Conservation (phyloP, 2,113 vertebrate genomes). For the Diadophis punctatus region DNA sequence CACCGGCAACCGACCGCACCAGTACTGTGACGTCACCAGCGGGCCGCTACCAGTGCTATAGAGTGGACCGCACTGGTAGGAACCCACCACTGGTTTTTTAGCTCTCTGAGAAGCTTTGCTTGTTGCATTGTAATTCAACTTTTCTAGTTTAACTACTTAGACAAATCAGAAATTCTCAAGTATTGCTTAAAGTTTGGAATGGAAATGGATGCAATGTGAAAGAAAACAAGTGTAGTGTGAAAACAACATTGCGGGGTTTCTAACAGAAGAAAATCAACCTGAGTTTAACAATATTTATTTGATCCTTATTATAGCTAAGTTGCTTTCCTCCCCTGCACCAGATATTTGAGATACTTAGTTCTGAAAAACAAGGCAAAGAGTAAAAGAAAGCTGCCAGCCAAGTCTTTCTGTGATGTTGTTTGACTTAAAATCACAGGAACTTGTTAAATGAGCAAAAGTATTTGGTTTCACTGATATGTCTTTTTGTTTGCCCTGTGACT, state of each 20-base stretch:
- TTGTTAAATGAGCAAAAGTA: conserved; percentile 47
- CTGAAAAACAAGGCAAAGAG: conserved; percentile 39
- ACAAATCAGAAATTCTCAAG: neutral
- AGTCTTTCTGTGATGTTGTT: conserved; percentile 17
- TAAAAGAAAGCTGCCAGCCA: conserved; percentile 16
- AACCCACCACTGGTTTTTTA: no score
- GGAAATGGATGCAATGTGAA: neutral
- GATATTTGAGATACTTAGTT: conserved; percentile 32
- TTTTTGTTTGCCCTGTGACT: conserved; percentile 50
- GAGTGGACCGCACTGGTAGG: no score
- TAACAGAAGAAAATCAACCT: conserved; percentile 20
- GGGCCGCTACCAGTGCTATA: no score
- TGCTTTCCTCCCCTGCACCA: neutral
- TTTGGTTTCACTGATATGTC: conserved; percentile 49
- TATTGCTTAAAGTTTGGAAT: neutral
- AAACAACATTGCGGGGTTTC: neutral
- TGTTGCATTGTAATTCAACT: neutral
- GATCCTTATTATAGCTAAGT: conserved; percentile 20
- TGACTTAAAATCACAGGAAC: conserved; percentile 34
- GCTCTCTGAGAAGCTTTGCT: neutral
- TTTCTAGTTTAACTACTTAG: neutral
- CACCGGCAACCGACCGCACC: no score
- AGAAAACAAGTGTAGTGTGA: neutral
- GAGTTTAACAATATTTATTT: conserved; percentile 13
- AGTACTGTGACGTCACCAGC: no score